Percentiles rank a stretch among this genome's conserved stretches.
Evolutionary conservation across 2,113 vertebrate species (phyloP).

Genomic region (Himantopus leucocephalus): DNA sequence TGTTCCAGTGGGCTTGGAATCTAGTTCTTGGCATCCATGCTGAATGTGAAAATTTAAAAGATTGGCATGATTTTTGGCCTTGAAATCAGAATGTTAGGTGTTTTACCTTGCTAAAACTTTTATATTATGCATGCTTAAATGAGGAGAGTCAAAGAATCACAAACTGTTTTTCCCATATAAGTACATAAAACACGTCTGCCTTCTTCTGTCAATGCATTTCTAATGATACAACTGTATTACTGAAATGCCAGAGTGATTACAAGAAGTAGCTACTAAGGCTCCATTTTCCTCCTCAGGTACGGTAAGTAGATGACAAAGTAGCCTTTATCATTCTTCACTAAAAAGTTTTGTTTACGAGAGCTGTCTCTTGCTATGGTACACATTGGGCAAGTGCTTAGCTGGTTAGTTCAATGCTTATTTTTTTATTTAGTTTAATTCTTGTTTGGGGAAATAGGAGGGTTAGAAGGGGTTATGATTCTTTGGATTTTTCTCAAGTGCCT

Average conservation of each 20-base stretch:
- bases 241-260: not conserved
- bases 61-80: not conserved
- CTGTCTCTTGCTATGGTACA: not conserved
- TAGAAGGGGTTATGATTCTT: not conserved
- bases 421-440: not conserved
- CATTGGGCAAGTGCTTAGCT: rapidly evolving
- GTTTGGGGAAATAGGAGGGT: not conserved
- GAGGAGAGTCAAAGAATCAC: not conserved
- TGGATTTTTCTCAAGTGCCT: not conserved
- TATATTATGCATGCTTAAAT: not conserved
- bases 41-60: not conserved
- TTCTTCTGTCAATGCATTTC: not conserved
- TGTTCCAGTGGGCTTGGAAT: not conserved
- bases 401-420: not conserved
- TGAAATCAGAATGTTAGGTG: not conserved
- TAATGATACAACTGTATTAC: not conserved
- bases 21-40: not conserved
- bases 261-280: not conserved
- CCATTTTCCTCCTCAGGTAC: not conserved
- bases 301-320: not conserved
- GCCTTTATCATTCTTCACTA: not conserved
- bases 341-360: not conserved
- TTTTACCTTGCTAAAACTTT: not conserved
- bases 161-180: not conserved
- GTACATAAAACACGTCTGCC: not conserved